Evolutionary conservation across 2,888 invertebrate genomes (phyloP), one percentile per base, ranked within the genome.

Genomic region (Idaea biselata): DNA sequence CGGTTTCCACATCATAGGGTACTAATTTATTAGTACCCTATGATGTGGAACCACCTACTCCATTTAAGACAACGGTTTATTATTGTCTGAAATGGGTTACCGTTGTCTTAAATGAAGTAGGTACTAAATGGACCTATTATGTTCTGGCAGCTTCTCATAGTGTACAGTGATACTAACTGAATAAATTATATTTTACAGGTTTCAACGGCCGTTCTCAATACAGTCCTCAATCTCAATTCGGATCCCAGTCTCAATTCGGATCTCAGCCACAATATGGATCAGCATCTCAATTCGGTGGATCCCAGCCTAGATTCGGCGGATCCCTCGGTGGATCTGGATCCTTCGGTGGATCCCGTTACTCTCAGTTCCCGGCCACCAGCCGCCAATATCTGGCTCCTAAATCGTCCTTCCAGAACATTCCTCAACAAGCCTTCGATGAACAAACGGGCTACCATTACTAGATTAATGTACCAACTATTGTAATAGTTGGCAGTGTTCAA

Each of bases 391-490:
- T 87, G 67, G 81, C 88, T 6, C 89, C 91, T 1, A 83, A 80
- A 65, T 63, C 76, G 31, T 73, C 80, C 31, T 75, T 74, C 75
- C 81, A 84, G 68, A 81, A 84, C 68, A 71, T 73, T 57, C 87
- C 88, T 18, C 89, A 90, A 64, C 91, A 91, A 67, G 70, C 80
- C 33, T 92, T 92, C 63, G 88, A 92, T 59, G 91, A 89, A 64
- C 70, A 87, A 61, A 88, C 88, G 18, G 90, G 90, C 58, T 91
- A 91, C 74, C 82, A 84, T 31, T 91, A 91, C 65, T 91, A 81
- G 58, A 76, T 61, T 32, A 32, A n/a, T 65, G 64, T 71, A 60
- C 17, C 55, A 8, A 59, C 31, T 59, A 32, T 32, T 67, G 60
- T 73, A 63, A 32, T 69, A 67, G 60, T 73, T 64, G 32, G 70